Percentiles rank a stretch among this genome's conserved stretches.
Conservation (phyloP, 2,113 vertebrate genomes). For the Leptobrachium leishanense region DNA sequence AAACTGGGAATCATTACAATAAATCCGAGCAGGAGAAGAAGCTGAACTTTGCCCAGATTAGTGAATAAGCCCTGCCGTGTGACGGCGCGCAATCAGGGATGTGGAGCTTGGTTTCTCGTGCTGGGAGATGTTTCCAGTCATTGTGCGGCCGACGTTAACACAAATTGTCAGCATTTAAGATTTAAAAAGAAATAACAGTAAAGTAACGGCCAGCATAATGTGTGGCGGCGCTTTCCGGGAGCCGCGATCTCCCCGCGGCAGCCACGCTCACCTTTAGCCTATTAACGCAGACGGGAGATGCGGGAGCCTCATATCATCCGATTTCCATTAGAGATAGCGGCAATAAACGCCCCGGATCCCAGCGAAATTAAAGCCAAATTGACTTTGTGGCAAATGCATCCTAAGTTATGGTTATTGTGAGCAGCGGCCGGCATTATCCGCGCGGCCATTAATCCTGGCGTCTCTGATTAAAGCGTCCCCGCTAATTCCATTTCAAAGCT, state of each 20-base stretch:
- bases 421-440: conserved; percentile 59
- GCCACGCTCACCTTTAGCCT: background rate
- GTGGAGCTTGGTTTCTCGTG: no score
- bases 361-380: conserved; percentile 79
- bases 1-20: no score
- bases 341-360: conserved; percentile 58
- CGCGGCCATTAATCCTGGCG: conserved; percentile 69
- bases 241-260: background rate
- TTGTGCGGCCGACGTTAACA: background rate
- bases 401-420: conserved; percentile 74
- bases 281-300: conserved; percentile 3
- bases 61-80: no score
- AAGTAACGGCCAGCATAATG: background rate
- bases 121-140: no score
- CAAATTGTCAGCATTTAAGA: background rate
- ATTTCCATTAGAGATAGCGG: conserved; percentile 64
- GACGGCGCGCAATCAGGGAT: no score
- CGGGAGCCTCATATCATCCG: conserved; percentile 56
- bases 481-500: conserved; percentile 57
- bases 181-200: background rate
- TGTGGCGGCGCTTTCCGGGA: background rate
- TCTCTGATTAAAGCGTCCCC: conserved; percentile 61
- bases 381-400: conserved; percentile 77
- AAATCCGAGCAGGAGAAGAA: no score
- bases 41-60: no score